Evolutionary conservation across 2,113 vertebrate species (phyloP), one percentile per base, ranked within the genome.

Genomic region (Gasterosteus nipponicus): DNA sequence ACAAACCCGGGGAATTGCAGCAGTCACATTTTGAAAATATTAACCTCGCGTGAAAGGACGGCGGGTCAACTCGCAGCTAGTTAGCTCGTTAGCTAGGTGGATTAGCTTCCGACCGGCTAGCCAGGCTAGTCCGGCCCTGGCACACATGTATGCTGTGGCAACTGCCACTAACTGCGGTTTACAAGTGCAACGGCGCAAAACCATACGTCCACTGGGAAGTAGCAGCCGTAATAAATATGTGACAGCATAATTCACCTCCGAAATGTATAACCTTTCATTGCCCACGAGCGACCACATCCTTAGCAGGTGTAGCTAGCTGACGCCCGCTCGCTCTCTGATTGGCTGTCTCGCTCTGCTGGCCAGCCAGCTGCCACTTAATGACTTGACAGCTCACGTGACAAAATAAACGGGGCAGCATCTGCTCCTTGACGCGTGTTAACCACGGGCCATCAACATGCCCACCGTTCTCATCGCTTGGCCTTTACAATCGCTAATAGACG

Each of bases 301-400:
- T 79, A 86, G 87, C 89, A 79, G 44, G 57, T 76, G 8, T 71
- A 65, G 80, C 81, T 83, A 71, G 83, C 85, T 82, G 77, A 49
- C 82, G 67, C 60, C 69, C 82, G 83, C 84, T 81, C 42, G 56
- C 77, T 62, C 68, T 84, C 78, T 91, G 88, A 89, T 88, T 92
- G 86, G 88, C 70, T 92, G 83, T 31, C 51, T 71, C 57, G 72
- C 68, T 82, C 69, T 75, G 75, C 53, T 75, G 56, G 81, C 56
- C 70, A 80, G 69, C 79, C 83, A 79, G 77, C 84, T 90, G 89
- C 89, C 86, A 92, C 80, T 57, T 77, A 83, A 84, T 82, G 89
- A 86, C 77, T 47, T 86, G 86, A 89, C 90, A 87, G 71, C 73
- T 85, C 83, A 66, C 75, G 78, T 75, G 60, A 69, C 72, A 3